Percentiles rank a stretch among this genome's conserved stretches.
These are phyloP conservation scores for Brachyptera risi DNA, from an alignment of 2,888 invertebrate species.

Conservation along the genomic window DNA sequence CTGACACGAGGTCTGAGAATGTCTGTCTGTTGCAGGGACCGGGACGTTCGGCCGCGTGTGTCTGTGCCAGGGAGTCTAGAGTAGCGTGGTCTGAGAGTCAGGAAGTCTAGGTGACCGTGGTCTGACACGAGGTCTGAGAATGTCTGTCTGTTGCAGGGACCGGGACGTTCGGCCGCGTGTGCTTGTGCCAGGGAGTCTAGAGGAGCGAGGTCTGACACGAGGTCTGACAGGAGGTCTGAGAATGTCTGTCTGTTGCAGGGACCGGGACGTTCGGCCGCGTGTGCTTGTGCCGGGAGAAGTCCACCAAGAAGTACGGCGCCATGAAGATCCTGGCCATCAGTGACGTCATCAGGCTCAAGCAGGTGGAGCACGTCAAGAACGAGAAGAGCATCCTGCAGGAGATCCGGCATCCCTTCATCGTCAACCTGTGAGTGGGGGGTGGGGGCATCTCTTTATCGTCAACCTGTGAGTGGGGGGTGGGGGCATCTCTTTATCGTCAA, in stretches of 20 bases:
- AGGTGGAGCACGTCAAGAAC: conserved; percentile 96
- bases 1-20: no score
- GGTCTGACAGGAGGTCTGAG: neutral
- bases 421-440: conserved; percentile 81
- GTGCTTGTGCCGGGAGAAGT: conserved; percentile 80
- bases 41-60: conserved; percentile 97
- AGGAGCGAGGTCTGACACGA: no score
- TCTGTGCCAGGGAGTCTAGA: conserved; percentile 78
- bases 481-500: no score
- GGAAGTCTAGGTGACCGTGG: no score
- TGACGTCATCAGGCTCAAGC: conserved; percentile 90
- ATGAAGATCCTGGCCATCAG: conserved; percentile 93
- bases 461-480: no score
- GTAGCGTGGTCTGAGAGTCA: neutral
- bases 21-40: conserved; percentile 64
- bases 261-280: conserved; percentile 98
- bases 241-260: conserved; percentile 57
- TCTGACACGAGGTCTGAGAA: no score
- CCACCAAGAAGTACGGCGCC: conserved; percentile 77
- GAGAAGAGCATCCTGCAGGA: conserved; percentile 90
- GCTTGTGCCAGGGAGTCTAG: conserved; percentile 81
- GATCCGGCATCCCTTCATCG: conserved; percentile 93
- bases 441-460: no score
- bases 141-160: conserved; percentile 66
- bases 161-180: conserved; percentile 94